Percentiles rank a stretch among this genome's conserved stretches.
Conservation (phyloP, 2,888 invertebrate genomes). For the Dusona sp. region DNA sequence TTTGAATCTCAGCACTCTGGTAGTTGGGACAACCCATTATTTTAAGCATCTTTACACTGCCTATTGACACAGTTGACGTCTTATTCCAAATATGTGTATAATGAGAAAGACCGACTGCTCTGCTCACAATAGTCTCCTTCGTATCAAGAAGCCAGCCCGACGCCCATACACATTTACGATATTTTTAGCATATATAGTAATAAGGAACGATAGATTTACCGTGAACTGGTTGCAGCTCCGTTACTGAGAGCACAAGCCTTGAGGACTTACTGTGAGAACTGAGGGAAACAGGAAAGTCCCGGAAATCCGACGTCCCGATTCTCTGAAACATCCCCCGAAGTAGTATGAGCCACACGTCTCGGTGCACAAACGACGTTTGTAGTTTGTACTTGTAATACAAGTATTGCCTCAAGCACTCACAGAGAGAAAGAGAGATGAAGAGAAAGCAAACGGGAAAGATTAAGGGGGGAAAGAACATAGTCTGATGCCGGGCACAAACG, state of each 20-base stretch:
- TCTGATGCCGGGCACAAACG: conserved; percentile 52
- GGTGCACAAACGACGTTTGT: conserved; percentile 67
- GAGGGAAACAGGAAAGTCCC: conserved; percentile 38
- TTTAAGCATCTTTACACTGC: not conserved
- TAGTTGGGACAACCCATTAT: not conserved
- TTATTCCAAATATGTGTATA: conserved; percentile 16
- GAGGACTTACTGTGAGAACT: conserved; percentile 29
- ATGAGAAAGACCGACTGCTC: conserved; percentile 4
- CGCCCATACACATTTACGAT: not conserved
- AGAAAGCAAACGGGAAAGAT: conserved; percentile 27
- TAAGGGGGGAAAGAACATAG: conserved; percentile 12
- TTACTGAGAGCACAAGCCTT: conserved; percentile 37
- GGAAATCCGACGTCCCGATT: conserved; percentile 64
- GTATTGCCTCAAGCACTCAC: conserved; percentile 52
- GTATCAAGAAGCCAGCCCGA: not conserved
- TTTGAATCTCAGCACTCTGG: not conserved
- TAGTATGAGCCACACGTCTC: conserved; percentile 61
- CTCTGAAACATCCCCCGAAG: conserved; percentile 30
- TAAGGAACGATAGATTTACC: conserved; percentile 1
- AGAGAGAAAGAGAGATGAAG: not conserved
- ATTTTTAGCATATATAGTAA: not conserved
- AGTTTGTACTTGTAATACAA: conserved; percentile 70
- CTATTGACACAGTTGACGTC: conserved; percentile 25
- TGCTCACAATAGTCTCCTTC: conserved; percentile 20
- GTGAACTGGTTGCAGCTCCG: conserved; percentile 21